These are phyloP conservation scores for Bombylius major DNA, from an alignment of 2,888 invertebrate species.

Conservation along the genomic window DNA sequence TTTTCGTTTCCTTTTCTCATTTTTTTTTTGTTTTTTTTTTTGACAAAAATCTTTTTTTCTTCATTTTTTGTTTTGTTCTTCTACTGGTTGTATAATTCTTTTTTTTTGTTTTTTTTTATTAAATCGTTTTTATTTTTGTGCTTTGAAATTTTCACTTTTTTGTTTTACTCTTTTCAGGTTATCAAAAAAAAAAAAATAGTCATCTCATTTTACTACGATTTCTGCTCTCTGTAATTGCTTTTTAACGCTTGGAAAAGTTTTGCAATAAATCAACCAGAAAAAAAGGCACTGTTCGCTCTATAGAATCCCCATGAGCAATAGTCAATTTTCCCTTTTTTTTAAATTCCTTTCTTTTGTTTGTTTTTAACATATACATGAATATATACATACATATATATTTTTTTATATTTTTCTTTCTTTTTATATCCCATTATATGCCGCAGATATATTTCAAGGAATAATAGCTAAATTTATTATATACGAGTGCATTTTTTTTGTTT, in stretches of 20 bases:
- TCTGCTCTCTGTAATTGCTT: constrained; percentile 7
- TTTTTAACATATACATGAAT: no score
- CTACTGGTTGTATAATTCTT: not conserved
- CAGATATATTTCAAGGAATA: no score
- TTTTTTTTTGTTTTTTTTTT: not conserved
- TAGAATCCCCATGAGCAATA: not conserved
- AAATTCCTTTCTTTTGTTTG: no score
- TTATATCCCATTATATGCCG: no score
- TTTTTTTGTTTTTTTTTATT: not conserved
- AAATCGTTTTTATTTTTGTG: no score
- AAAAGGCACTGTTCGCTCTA: not conserved
- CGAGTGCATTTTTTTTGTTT: no score
- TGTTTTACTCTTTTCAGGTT: not conserved
- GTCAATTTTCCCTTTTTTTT: not conserved
- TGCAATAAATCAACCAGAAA: constrained; percentile 8
- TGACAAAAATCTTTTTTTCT: no score
- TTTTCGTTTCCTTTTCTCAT: not conserved
- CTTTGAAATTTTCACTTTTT: not conserved
- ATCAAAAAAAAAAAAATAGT: not conserved
- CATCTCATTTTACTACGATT: constrained; percentile 1
- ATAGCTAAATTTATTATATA: no score
- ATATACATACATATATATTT: no score
- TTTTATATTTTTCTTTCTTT: no score
- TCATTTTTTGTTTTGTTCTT: not conserved
- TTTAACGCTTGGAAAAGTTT: constrained; percentile 8